Base-by-base conservation (phyloP, 92 coral and sea anemone genomes). In the Isaurus tuberculatus region DNA sequence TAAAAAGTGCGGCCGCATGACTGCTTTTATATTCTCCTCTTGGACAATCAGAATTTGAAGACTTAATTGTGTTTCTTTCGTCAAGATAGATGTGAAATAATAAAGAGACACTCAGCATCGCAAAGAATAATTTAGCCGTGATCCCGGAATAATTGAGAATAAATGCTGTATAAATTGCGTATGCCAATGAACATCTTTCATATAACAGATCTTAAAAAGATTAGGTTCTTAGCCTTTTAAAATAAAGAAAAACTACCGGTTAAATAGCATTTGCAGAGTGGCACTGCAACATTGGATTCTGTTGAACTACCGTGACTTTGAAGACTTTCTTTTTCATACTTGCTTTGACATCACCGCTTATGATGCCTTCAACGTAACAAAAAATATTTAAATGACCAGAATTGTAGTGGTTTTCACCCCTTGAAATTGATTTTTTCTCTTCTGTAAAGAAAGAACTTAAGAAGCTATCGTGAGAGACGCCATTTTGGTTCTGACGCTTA, bases 291-390 rank as follows among this genome's bases (percentile, higher is more conserved):
- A 25, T 63, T 33, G 27, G 1, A 25, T 63, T 8, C 10, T 68
- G n/a, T n/a, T n/a, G n/a, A n/a, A n/a, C 53, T 28, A 75, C 65
- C 68, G 82, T 75, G 32, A 75, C 82, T 49, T 44, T 44, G 65
- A 51, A 75, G 29, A 75, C 68, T 28, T 75, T 75, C 19, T 20
- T 5, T 40, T 75, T 75, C 82, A 75, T 75, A 36, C 82, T 75
- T 19, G 65, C 65, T 44, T 75, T 68, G 37, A 75, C 82, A 51
- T 75, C 30, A 25, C 82, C 82, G 5, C 82, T 10, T n/a, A 75
- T 9, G 53, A 75, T 31, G 5, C 20, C 20, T 40, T 75, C 17
- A 75, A 19, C 55, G 29, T 75, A 49, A 6, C 5, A 27, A 75
- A 75, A 75, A 49, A 23, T 23, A 37, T 75, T 68, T 43, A 49